Base-by-base conservation (phyloP, 2,113 vertebrate species). In the Pseudopipra pipra region DNA sequence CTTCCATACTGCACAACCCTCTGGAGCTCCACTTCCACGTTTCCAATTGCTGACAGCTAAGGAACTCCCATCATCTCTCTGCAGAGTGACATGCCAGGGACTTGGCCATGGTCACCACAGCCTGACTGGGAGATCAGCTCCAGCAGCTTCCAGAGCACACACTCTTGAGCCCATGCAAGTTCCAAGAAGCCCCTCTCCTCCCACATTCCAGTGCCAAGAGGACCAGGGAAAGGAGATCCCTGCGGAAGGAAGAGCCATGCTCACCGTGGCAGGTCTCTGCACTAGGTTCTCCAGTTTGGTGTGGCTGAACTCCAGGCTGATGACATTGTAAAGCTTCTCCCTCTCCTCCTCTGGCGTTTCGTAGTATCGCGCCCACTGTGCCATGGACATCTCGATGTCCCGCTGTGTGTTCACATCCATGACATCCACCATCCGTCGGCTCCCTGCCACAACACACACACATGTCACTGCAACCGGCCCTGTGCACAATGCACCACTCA, bases 331-430 rank as follows among this genome's bases (percentile, higher is more conserved):
- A 24, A 99, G 99, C 44, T 99, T 99, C 87, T 99, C 99, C 66
- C 99, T 96, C 87, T 99, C 98, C 2, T 99, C 99, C 44, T 99
- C 98, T 0, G 99, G 99, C 0, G 99, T 99, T 89, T 99, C 99
- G 6, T 99, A 99, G 97, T 99, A 99, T 49, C 99, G 98, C 21
- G 99, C 98, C 99, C 99, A 99, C 97, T 99, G 99, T 4, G 99
- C 98, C 99, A 99, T 99, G 23, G 99, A 99, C 99, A 99, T 99
- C 97, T 99, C 99, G 2, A 99, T 99, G 74, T 99, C 99, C 87
- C 99, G 99, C 97, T 99, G 99, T 2, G 99, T 99, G 97, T 99
- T 99, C 87, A 99, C 99, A 11, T 99, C 99, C 99, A 99, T 99
- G 93, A 99, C 99, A 3, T 99, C 99, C 56, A 99, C 98, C 97